Percentiles rank a stretch among this genome's conserved stretches.
Evolutionary conservation across 2,888 invertebrate genomes (phyloP).

Genomic region (Periphyllus acericola): DNA sequence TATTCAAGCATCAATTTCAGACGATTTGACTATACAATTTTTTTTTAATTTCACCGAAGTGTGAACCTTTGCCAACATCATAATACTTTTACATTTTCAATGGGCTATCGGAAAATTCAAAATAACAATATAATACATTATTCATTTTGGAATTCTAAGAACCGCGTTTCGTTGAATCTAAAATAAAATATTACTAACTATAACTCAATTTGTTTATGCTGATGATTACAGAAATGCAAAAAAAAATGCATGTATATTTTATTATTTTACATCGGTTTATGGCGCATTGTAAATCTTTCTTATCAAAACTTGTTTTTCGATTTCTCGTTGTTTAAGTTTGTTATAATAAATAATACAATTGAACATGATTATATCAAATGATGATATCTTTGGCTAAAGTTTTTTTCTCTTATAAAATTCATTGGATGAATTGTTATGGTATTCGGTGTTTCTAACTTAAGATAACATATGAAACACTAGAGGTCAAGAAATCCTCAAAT

Average conservation of each 20-base stretch:
- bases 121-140: background rate
- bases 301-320: background rate
- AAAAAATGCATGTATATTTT: background rate
- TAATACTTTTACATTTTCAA: too few relatives aligned
- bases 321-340: background rate
- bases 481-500: too few relatives aligned
- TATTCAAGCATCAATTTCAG: too few relatives aligned
- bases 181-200: background rate
- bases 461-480: too few relatives aligned
- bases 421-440: too few relatives aligned
- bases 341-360: background rate
- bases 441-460: too few relatives aligned
- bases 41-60: too few relatives aligned
- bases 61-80: too few relatives aligned
- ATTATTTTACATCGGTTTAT: background rate
- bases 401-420: background rate
- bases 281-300: background rate
- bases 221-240: background rate
- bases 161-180: background rate
- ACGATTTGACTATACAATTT: too few relatives aligned
- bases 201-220: background rate
- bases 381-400: background rate
- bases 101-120: background rate
- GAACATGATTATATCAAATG: background rate
- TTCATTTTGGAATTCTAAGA: background rate